Percentiles rank a stretch among this genome's conserved stretches.
phyloP scores from a whole-genome alignment of 2,888 invertebrate genomes.

The Ormyrus nitidulus region DNA sequence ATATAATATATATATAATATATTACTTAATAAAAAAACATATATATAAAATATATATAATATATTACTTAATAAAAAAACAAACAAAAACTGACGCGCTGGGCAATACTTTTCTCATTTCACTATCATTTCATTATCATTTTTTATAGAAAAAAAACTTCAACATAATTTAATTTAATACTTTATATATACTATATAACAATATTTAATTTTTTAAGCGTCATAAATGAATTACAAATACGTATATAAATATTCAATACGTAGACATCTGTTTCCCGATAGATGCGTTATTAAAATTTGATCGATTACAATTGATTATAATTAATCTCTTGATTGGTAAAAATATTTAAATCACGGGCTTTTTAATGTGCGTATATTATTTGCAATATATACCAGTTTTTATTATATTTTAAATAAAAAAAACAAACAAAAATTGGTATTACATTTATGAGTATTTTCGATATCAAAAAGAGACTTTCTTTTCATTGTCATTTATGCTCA shows the following conservation, averaged over 20 bases:
- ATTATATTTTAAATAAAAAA: conserved; percentile 30
- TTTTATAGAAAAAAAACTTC: no score
- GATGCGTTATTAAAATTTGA: conserved; percentile 2
- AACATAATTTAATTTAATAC: no score
- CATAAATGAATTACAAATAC: no score
- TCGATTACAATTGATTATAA: background rate
- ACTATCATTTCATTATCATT: background rate
- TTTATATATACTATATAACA: no score
- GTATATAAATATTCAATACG: no score
- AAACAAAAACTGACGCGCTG: no score
- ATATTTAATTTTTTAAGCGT: no score
- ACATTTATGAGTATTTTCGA: conserved; percentile 17
- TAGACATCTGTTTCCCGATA: no score
- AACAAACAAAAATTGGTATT: conserved; percentile 16
- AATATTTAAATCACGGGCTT: conserved; percentile 28
- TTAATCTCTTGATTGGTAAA: conserved; percentile 3
- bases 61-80: no score
- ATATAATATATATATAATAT: no score
- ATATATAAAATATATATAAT: no score
- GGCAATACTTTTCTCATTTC: background rate
- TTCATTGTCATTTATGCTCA: background rate
- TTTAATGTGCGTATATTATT: conserved; percentile 40
- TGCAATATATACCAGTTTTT: conserved; percentile 29
- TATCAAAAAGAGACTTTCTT: conserved; percentile 46
- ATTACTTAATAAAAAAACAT: no score